A percentile compares a stretch with the other conserved stretches of the same genome.
phyloP scores from a whole-genome alignment of 2,113 vertebrate species.

The Engraulis encrasicolus region DNA sequence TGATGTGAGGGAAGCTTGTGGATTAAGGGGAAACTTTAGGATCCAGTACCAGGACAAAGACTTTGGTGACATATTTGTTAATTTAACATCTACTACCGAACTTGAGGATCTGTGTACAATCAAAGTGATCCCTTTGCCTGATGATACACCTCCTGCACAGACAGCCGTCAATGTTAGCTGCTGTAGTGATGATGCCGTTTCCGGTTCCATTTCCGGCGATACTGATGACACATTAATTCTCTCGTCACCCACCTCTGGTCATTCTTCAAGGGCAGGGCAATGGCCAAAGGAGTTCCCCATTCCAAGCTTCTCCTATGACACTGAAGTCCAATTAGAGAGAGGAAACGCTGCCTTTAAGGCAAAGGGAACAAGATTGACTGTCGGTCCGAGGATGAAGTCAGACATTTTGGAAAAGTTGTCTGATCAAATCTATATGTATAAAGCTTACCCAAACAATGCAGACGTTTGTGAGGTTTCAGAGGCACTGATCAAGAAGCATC shows the following conservation, averaged over 20 bases:
- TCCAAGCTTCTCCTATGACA: neutral
- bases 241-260: neutral
- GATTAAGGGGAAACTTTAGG: too few species aligned
- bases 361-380: neutral
- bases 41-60: too few species aligned
- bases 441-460: too few species aligned
- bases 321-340: too few species aligned
- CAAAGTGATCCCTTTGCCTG: neutral
- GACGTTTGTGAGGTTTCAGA: too few species aligned
- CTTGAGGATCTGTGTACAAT: too few species aligned
- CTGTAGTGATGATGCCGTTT: neutral
- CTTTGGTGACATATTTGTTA: too few species aligned
- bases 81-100: too few species aligned
- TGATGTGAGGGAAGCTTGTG: slow-evolving; percentile 22
- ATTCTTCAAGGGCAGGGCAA: neutral
- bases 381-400: too few species aligned
- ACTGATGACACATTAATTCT: slow-evolving; percentile 26
- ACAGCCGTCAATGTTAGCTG: neutral
- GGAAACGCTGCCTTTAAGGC: neutral
- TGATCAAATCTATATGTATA: too few species aligned
- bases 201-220: neutral
- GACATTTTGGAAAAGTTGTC: too few species aligned
- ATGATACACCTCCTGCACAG: neutral
- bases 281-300: slow-evolving; percentile 2
- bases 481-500: too few species aligned